Percentiles rank a stretch among this genome's conserved stretches.
Evolutionary conservation across 1,140 invertebrate species (phyloP).

Genomic region (Drosophila novamexicana): DNA sequence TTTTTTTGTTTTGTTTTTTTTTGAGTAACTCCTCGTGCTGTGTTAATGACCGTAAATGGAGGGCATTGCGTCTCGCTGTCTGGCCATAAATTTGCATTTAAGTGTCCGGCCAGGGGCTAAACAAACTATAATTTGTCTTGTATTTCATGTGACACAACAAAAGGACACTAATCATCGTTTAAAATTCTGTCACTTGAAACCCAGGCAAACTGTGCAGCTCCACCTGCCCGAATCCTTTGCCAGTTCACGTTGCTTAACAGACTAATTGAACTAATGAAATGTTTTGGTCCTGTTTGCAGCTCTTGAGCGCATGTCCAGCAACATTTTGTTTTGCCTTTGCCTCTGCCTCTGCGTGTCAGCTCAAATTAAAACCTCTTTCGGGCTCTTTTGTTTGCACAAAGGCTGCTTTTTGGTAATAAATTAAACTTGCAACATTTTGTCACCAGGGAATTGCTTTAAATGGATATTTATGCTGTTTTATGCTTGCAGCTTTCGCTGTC

Average conservation of each 20-base stretch:
- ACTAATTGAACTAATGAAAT: constrained; percentile 81
- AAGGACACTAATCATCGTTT: constrained; percentile 76
- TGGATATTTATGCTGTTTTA: constrained; percentile 59
- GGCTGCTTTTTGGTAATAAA: constrained; percentile 67
- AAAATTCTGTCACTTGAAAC: constrained; percentile 65
- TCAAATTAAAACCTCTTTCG: constrained; percentile 69
- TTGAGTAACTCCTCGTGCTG: neutral
- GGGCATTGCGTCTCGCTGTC: constrained; percentile 9
- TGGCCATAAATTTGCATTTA: constrained; percentile 72
- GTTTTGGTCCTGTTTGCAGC: constrained; percentile 41
- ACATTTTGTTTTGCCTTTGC: constrained; percentile 13
- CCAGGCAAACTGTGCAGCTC: neutral
- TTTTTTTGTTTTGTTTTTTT: constrained; percentile 1
- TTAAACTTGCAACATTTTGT: constrained; percentile 75
- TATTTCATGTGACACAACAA: constrained; percentile 55
- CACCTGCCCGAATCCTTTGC: constrained; percentile 21
- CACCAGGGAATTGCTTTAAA: constrained; percentile 75
- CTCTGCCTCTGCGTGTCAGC: constrained; percentile 27
- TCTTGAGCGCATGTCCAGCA: constrained; percentile 32
- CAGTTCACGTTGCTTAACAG: constrained; percentile 34
- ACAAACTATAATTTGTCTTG: constrained; percentile 75
- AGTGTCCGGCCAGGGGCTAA: constrained; percentile 48
- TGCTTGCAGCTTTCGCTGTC: constrained; percentile 32
- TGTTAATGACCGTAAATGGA: constrained; percentile 9
- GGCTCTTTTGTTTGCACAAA: constrained; percentile 63